A percentile compares a stretch with the other conserved stretches of the same genome.
Conservation (phyloP, 2,888 invertebrate species). For the Synanthedon andrenaeformis region DNA sequence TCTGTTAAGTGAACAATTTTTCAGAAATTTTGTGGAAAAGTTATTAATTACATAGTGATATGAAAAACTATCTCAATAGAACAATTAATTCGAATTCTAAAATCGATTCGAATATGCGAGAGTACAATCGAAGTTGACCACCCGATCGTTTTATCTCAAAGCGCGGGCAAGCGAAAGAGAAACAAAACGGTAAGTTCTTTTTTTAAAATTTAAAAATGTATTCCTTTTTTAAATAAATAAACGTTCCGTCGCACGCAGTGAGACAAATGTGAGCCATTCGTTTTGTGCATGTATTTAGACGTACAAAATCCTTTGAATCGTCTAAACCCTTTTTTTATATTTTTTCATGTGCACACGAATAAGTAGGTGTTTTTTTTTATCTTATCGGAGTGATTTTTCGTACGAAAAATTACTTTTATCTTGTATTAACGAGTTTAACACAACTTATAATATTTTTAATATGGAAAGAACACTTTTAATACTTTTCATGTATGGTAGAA, state of each 20-base stretch:
- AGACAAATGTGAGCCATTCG: slow-evolving; percentile 43
- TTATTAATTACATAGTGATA: too few relatives aligned
- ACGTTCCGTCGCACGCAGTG: slow-evolving; percentile 35
- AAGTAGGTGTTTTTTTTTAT: not conserved
- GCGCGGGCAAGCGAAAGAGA: slow-evolving; percentile 32
- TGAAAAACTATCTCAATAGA: too few relatives aligned
- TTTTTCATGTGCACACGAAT: not conserved
- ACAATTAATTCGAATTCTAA: too few relatives aligned
- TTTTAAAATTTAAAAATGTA: slow-evolving; percentile 27
- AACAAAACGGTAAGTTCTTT: slow-evolving; percentile 38
- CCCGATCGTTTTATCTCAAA: slow-evolving; percentile 15
- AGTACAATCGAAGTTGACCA: too few relatives aligned
- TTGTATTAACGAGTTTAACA: not conserved
- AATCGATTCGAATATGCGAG: too few relatives aligned
- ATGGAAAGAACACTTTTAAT: not conserved
- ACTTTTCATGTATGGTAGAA: not conserved
- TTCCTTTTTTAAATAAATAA: slow-evolving; percentile 29
- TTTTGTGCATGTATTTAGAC: slow-evolving; percentile 36
- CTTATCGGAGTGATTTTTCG: not conserved
- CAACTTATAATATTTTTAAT: not conserved
- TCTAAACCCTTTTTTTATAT: not conserved
- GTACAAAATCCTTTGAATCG: slow-evolving; percentile 19
- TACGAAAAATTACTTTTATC: not conserved
- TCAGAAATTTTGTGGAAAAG: too few relatives aligned
- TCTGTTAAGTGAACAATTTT: too few relatives aligned